phyloP scores from a whole-genome alignment of 2,113 vertebrate genomes.

The Lagenorhynchus albirostris region DNA sequence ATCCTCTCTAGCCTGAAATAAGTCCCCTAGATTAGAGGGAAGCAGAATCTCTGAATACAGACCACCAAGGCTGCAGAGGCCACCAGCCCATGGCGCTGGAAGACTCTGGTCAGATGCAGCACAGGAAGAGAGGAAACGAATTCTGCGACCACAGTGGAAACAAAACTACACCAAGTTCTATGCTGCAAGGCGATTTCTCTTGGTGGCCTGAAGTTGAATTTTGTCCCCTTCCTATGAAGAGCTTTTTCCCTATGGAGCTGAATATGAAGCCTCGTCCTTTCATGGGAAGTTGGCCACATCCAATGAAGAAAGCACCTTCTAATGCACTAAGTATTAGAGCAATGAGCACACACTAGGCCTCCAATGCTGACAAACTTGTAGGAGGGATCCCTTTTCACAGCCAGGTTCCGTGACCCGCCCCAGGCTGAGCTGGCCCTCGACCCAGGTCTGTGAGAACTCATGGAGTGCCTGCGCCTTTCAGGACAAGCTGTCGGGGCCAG shows the following conservation, averaged over 20 bases:
- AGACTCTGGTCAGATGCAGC: background rate
- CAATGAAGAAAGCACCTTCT: background rate
- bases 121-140: background rate
- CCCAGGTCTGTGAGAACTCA: background rate
- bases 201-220: no score
- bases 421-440: background rate
- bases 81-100: background rate
- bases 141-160: background rate
- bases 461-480: fast-evolving
- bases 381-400: background rate
- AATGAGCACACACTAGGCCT: background rate
- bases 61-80: background rate
- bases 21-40: background rate
- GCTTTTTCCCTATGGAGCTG: background rate
- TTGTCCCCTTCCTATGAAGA: background rate
- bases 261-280: background rate
- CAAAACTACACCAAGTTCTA: background rate
- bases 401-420: background rate
- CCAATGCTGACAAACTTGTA: background rate
- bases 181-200: background rate
- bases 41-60: background rate
- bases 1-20: background rate
- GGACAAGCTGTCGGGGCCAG: background rate
- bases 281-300: background rate
- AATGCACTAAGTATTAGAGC: background rate